A percentile compares a stretch with the other conserved stretches of the same genome.
Conservation (phyloP, 1,140 invertebrate genomes). For the Habropoda laboriosa region DNA sequence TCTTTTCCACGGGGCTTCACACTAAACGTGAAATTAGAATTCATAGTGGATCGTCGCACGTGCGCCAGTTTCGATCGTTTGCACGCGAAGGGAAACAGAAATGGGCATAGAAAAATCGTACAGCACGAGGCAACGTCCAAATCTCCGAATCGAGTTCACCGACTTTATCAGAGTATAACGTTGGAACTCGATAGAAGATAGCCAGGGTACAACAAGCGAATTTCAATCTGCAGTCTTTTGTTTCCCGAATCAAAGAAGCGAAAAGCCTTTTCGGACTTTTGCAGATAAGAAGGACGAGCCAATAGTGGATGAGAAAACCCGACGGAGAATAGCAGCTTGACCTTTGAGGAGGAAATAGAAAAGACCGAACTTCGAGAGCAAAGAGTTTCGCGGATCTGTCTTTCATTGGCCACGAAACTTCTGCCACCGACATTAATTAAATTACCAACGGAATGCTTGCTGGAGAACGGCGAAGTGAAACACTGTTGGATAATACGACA, state of each 20-base stretch:
- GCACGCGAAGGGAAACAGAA: neutral
- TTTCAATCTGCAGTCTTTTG: constrained; percentile 71
- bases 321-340: constrained; percentile 37
- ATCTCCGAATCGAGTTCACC: constrained; percentile 56
- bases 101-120: constrained; percentile 40
- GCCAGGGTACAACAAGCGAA: constrained; percentile 63
- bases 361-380: constrained; percentile 38
- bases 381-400: constrained; percentile 45
- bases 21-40: constrained; percentile 8
- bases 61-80: constrained; percentile 3
- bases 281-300: constrained; percentile 59
- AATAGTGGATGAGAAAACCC: constrained; percentile 52
- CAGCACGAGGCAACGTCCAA: constrained; percentile 48
- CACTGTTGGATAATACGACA: too few relatives aligned
- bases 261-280: constrained; percentile 49
- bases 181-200: constrained; percentile 59
- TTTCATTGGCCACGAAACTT: constrained; percentile 47
- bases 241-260: constrained; percentile 67
- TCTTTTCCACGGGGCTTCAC: neutral
- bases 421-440: constrained; percentile 52
- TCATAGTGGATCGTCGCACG: neutral
- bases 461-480: too few relatives aligned
- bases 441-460: constrained; percentile 44
- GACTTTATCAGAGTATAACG: constrained; percentile 70
- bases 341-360: constrained; percentile 40